These are phyloP conservation scores for Gobio occitaniae DNA, from an alignment of 2,797 vertebrate genomes.

Conservation along the genomic window DNA sequence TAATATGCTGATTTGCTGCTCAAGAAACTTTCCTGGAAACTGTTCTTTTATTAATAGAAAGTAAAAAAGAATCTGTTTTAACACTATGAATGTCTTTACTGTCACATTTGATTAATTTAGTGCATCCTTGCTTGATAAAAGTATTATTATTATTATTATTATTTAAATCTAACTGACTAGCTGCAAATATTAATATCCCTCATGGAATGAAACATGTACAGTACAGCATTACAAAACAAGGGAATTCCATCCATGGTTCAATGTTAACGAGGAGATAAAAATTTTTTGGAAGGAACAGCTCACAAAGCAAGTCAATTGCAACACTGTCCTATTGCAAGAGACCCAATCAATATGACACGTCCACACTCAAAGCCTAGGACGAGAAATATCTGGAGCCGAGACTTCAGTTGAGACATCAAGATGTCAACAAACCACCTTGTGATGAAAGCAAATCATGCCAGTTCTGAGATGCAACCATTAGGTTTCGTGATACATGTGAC, in stretches of 20 bases:
- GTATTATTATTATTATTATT: no score
- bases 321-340: conserved; percentile 5
- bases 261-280: background rate
- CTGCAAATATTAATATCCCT: background rate
- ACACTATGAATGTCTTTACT: background rate
- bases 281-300: background rate
- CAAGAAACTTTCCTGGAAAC: background rate
- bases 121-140: background rate
- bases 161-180: background rate
- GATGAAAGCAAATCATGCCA: conserved; percentile 9
- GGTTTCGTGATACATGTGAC: background rate
- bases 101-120: background rate
- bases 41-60: background rate
- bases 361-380: background rate
- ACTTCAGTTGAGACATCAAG: conserved; percentile 10
- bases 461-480: background rate
- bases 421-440: conserved; percentile 40
- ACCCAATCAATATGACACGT: background rate
- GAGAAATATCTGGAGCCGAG: background rate
- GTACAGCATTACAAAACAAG: background rate
- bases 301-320: background rate
- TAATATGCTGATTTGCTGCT: background rate
- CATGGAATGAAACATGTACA: background rate
- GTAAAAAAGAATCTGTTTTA: background rate
- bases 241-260: background rate